phyloP scores from a whole-genome alignment of 2,113 vertebrate species.

The Oreocharis arfaki region DNA sequence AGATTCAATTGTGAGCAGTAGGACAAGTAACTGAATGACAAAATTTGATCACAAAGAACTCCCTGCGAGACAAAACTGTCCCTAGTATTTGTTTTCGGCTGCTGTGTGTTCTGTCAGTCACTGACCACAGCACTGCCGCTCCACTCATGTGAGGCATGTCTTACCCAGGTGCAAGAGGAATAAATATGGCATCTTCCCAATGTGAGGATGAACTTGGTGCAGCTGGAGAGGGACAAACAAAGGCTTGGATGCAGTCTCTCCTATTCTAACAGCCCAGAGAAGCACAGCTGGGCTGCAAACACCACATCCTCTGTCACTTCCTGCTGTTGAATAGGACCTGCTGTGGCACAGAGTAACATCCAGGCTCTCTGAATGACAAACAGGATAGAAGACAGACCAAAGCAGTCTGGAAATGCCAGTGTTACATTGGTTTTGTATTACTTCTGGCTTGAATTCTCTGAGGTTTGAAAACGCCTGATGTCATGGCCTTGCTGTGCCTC shows the following conservation, averaged over 20 bases:
- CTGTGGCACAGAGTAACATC: not conserved
- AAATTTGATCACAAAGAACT: not conserved
- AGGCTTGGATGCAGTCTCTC: not conserved
- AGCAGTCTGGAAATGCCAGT: not conserved
- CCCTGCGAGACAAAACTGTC: not conserved
- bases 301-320: not conserved
- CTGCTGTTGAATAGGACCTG: not conserved
- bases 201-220: not conserved
- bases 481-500: accelerated
- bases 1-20: not conserved
- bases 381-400: not conserved
- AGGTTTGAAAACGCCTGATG: not conserved
- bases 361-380: not conserved
- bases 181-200: not conserved
- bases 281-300: not conserved
- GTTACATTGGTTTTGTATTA: not conserved
- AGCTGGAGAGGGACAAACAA: not conserved
- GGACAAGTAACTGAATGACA: not conserved
- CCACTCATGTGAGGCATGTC: accelerated
- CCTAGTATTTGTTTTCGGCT: not conserved
- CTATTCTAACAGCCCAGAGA: not conserved
- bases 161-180: not conserved
- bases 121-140: not conserved
- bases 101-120: not conserved
- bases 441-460: not conserved